Percentiles rank a stretch among this genome's conserved stretches.
These are phyloP conservation scores for Taenaris catops DNA, from an alignment of 2,888 invertebrate genomes.

Conservation along the genomic window DNA sequence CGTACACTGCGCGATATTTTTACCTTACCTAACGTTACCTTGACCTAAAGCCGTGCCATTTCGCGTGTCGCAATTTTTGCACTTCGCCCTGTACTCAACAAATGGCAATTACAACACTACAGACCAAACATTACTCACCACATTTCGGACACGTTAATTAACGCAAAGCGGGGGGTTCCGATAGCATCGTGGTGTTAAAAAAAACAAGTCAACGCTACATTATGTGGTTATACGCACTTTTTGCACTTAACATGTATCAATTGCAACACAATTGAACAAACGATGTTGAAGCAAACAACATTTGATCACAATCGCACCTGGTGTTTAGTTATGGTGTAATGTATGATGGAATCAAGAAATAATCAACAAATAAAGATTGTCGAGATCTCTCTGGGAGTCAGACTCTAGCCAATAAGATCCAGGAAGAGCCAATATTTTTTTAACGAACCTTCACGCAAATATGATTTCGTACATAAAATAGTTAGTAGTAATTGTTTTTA, in stretches of 20 bases:
- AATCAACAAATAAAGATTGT: no score
- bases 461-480: no score
- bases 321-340: no score
- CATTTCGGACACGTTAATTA: slow-evolving; percentile 21
- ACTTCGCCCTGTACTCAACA: slow-evolving; percentile 26
- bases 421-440: no score
- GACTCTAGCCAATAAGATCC: no score
- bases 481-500: no score
- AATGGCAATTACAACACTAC: slow-evolving; percentile 25
- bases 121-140: slow-evolving; percentile 16
- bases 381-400: no score
- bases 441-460: no score
- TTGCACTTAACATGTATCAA: slow-evolving; percentile 1
- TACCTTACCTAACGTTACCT: no score
- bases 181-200: slow-evolving; percentile 3
- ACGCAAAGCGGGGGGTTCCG: slow-evolving; percentile 3
- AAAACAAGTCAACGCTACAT: background rate
- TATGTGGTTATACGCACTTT: background rate
- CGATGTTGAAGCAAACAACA: no score
- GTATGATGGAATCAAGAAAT: no score
- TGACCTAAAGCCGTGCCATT: slow-evolving; percentile 31
- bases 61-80: slow-evolving; percentile 27
- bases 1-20: slow-evolving; percentile 18
- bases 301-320: no score
- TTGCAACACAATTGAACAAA: background rate